Conservation (phyloP, 1,140 invertebrate genomes). For the Drosophila lini region DNA sequence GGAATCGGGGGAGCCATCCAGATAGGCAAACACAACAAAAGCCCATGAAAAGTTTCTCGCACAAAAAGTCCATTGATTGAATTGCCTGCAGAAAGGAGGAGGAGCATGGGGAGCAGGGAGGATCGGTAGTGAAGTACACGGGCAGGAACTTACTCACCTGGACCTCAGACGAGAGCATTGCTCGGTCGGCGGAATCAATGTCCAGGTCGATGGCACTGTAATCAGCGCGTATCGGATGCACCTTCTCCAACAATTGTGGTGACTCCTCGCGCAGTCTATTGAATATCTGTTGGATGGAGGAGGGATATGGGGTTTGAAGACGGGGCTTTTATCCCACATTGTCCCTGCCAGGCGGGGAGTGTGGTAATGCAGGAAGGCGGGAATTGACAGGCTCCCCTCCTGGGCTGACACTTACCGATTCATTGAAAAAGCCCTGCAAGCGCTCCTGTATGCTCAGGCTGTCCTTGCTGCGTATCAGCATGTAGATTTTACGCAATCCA, state of each 20-base stretch:
- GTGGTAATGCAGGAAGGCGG: neutral
- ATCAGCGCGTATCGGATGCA: conserved; percentile 93
- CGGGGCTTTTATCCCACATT: conserved; percentile 38
- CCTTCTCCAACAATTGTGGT: conserved; percentile 88
- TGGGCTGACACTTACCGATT: conserved; percentile 85
- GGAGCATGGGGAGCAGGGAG: neutral
- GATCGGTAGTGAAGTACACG: neutral
- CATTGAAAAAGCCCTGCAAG: conserved; percentile 87
- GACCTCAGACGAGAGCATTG: conserved; percentile 80
- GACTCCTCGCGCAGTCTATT: conserved; percentile 87
- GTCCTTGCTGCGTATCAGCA: conserved; percentile 92
- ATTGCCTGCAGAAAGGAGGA: conserved; percentile 61
- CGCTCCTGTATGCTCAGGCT: conserved; percentile 88
- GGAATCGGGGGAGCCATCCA: conserved; percentile 44
- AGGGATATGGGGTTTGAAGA: conserved; percentile 3
- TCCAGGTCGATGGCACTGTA: conserved; percentile 92
- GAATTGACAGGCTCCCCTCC: conserved; percentile 37
- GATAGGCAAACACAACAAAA: conserved; percentile 63
- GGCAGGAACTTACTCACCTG: conserved; percentile 69
- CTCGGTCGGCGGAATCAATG: conserved; percentile 85
- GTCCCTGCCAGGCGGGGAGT: conserved; percentile 16
- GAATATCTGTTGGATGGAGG: conserved; percentile 87
- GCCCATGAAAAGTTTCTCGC: conserved; percentile 43
- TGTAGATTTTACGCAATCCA: conserved; percentile 90
- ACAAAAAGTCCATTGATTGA: conserved; percentile 79